These are phyloP conservation scores for Melitaea athalia DNA, from an alignment of 2,888 invertebrate species.

Conservation along the genomic window DNA sequence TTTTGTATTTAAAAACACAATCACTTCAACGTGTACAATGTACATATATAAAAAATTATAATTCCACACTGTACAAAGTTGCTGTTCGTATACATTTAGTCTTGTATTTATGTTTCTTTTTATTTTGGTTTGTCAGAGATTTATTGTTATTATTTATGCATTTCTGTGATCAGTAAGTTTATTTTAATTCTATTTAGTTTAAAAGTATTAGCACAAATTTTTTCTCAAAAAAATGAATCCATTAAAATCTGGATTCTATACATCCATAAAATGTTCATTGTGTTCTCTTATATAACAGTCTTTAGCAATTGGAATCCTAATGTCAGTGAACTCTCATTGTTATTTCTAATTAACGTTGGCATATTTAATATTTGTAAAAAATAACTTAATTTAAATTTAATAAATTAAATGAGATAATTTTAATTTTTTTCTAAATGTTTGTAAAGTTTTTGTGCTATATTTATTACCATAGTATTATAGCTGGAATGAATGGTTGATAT, in stretches of 20 bases:
- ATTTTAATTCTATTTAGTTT: conserved; percentile 56
- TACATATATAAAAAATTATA: conserved; percentile 51
- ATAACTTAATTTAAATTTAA: too few relatives aligned
- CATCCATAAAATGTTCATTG: not conserved
- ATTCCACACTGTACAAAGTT: conserved; percentile 60
- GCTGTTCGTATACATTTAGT: conserved; percentile 46
- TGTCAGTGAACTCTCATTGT: too few relatives aligned
- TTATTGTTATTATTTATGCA: conserved; percentile 66
- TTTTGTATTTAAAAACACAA: conserved; percentile 57
- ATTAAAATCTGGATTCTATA: not conserved
- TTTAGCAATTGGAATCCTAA: too few relatives aligned
- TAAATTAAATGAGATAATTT: too few relatives aligned
- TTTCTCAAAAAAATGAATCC: conserved; percentile 25
- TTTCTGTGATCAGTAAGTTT: conserved; percentile 78
- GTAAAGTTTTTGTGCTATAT: too few relatives aligned
- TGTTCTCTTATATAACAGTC: not conserved
- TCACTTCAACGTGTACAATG: conserved; percentile 57
- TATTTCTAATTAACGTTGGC: too few relatives aligned
- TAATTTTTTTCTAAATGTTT: too few relatives aligned
- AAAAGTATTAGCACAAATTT: conserved; percentile 62
- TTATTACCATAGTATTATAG: too few relatives aligned
- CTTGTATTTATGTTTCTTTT: conserved; percentile 57
- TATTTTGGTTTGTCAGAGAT: conserved; percentile 57
- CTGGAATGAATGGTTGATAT: too few relatives aligned
- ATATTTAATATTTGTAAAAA: too few relatives aligned